Percentiles rank a stretch among this genome's conserved stretches.
Conservation (phyloP, 2,797 vertebrate genomes). For the Margarornis squamiger region DNA sequence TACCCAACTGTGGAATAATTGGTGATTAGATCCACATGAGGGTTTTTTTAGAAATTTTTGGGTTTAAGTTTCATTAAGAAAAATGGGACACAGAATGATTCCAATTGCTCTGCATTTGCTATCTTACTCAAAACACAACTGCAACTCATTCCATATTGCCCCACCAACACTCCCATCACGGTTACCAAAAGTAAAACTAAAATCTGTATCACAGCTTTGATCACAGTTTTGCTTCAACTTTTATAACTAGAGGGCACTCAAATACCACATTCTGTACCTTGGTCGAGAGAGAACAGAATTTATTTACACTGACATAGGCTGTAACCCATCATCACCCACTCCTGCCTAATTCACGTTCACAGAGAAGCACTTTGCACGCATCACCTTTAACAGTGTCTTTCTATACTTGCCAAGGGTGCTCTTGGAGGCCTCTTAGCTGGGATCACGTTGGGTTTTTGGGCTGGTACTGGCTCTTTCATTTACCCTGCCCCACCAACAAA, state of each 20-base stretch:
- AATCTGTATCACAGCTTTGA: background rate
- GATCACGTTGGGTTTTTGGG: constrained; percentile 78
- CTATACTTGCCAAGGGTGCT: constrained; percentile 76
- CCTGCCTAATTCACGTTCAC: fast-evolving
- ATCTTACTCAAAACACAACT: background rate
- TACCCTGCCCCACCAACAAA: constrained; percentile 75
- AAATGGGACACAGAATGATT: background rate
- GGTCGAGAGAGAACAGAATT: background rate
- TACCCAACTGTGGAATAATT: background rate
- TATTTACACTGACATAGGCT: fast-evolving
- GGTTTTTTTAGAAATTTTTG: background rate
- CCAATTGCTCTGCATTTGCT: background rate
- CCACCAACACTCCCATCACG: fast-evolving
- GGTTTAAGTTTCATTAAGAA: background rate
- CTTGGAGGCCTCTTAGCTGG: constrained; percentile 78
- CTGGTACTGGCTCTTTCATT: constrained; percentile 78
- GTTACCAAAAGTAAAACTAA: background rate
- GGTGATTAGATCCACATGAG: background rate
- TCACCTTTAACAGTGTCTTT: background rate
- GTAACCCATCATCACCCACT: too few species aligned
- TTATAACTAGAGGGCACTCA: background rate
- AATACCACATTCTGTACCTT: background rate
- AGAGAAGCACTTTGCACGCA: fast-evolving
- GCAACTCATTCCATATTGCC: background rate
- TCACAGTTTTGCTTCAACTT: background rate